Evolutionary conservation across 2,113 vertebrate species (phyloP), one percentile per base, ranked within the genome.

Genomic region (Paraplagusia blochii): DNA sequence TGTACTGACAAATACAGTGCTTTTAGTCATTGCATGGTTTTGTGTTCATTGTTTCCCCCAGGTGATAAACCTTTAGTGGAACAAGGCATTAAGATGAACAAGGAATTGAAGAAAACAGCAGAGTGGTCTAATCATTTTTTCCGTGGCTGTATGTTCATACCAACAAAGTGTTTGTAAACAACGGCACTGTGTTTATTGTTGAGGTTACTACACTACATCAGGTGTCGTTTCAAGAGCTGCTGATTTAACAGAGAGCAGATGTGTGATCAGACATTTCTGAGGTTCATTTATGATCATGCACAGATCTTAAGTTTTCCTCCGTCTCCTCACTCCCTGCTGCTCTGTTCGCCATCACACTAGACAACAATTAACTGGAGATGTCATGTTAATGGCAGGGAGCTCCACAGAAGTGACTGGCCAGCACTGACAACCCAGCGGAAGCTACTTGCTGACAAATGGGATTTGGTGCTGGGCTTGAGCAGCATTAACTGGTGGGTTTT

Each of bases 361-460:
- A 81, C 64, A 83, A 67, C 79, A 63, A 54, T 57, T 64, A 72
- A 74, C 53, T 76, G 35, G 59, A 79, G 65, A 75, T 81, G 76
- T 70, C 74, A 73, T 73, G 61, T 76, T 59, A 71, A 71, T 79
- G 72, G 71, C 57, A 68, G 64, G 57, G 53, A 72, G 67, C 76
- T 53, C 54, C 58, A 72, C 76, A 84, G 79, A 79, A 79, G 77
- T 72, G 69, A 53, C 74, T 43, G 69, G 75, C 80, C 81, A 53
- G 74, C 56, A 55, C 76, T 80, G 76, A 83, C 77, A 79, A 69
- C 54, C 36, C 7, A 59, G 43, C 76, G 76, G 72, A 85, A 85
- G 82, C 73, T 78, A 81, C 87, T 87, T 84, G 80, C 83, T 86
- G 85, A 88, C 85, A 83, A 86, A 84, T 82, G 85, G 82, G 85